phyloP scores from a whole-genome alignment of 2,113 vertebrate genomes.

The Geococcyx californianus region DNA sequence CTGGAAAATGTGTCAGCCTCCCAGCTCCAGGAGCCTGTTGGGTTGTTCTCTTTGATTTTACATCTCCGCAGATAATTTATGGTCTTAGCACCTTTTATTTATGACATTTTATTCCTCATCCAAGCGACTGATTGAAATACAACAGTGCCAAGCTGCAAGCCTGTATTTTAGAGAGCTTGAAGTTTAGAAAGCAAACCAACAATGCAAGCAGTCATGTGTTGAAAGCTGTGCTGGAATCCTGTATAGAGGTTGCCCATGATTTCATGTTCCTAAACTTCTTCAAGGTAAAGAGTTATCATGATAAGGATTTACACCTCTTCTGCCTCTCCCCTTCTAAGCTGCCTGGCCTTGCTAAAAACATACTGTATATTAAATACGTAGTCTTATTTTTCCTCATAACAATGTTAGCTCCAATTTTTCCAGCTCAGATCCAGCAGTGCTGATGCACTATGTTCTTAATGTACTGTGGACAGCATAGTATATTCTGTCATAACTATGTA shows the following conservation, averaged over 20 bases:
- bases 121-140: slow-evolving; percentile 76
- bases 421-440: not conserved
- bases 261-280: not conserved
- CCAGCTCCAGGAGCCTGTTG: slow-evolving; percentile 42
- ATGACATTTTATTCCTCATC: slow-evolving; percentile 63
- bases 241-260: not conserved
- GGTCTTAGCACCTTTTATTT: slow-evolving; percentile 67
- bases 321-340: not conserved
- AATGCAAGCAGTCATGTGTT: not conserved
- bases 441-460: not conserved
- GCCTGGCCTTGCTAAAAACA: not conserved
- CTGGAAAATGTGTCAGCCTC: slow-evolving; percentile 15
- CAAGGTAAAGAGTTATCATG: not conserved
- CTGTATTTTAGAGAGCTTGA: slow-evolving; percentile 56
- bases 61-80: slow-evolving; percentile 76
- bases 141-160: slow-evolving; percentile 55
- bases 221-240: not conserved
- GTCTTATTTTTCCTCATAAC: not conserved
- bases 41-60: slow-evolving; percentile 76
- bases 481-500: not conserved
- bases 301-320: not conserved
- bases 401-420: not conserved
- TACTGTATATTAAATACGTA: not conserved
- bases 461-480: not conserved
- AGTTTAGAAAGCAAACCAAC: slow-evolving; percentile 43